Evolutionary conservation across 2,797 vertebrate genomes (phyloP).

Genomic region (Poeciliopsis infans): DNA sequence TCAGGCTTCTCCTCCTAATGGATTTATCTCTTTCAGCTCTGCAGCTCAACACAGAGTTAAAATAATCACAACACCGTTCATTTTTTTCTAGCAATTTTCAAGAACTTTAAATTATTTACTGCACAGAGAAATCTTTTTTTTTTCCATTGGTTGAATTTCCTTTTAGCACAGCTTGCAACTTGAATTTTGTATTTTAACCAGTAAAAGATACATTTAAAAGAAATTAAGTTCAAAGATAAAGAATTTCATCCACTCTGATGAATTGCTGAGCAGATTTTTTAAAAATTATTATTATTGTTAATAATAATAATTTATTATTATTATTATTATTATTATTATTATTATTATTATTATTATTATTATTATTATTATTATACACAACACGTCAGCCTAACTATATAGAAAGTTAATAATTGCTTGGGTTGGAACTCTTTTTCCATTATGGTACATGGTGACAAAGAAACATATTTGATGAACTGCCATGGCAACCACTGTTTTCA

Average conservation of each 20-base stretch:
- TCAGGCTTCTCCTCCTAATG: not conserved
- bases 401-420: not conserved
- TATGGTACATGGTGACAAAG: not conserved
- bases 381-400: not conserved
- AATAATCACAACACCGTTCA: not conserved
- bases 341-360: not conserved
- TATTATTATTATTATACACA: not conserved
- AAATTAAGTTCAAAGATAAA: not conserved
- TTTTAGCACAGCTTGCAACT: not conserved
- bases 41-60: not conserved
- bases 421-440: not conserved
- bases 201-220: not conserved
- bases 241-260: not conserved
- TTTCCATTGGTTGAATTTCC: not conserved
- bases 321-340: not conserved
- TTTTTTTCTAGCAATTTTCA: not conserved
- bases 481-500: not conserved
- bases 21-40: slow-evolving; percentile 4
- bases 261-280: not conserved
- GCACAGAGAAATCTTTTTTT: not conserved
- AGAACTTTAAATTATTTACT: not conserved
- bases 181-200: not conserved
- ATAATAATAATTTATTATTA: not conserved
- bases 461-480: not conserved
- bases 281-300: not conserved